A percentile compares a stretch with the other conserved stretches of the same genome.
phyloP scores from a whole-genome alignment of 2,888 invertebrate species.

The Andrena flavipes region DNA sequence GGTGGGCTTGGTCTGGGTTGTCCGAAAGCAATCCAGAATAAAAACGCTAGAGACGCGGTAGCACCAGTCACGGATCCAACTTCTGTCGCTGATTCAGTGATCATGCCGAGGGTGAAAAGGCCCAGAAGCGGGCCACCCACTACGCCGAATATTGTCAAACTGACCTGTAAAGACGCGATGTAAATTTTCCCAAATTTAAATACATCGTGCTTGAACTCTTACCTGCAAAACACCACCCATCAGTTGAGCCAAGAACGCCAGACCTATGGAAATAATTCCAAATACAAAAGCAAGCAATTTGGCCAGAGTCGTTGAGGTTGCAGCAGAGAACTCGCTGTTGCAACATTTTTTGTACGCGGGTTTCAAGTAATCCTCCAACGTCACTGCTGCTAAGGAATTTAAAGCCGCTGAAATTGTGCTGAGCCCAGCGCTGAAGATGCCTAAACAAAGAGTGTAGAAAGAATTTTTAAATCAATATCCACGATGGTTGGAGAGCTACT shows the following conservation, averaged over 20 bases:
- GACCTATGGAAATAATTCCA: conserved; percentile 91
- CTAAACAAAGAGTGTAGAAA: conserved; percentile 70
- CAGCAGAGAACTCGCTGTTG: conserved; percentile 69
- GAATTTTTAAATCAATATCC: not conserved
- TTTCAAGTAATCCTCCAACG: conserved; percentile 94
- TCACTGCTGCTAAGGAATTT: conserved; percentile 96
- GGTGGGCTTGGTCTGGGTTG: conserved; percentile 89
- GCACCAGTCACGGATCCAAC: conserved; percentile 90
- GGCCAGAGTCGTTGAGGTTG: conserved; percentile 70
- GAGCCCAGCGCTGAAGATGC: conserved; percentile 95
- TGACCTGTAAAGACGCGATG: conserved; percentile 84
- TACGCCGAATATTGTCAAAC: conserved; percentile 94
- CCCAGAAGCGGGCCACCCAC: conserved; percentile 95
- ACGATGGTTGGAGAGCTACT: not conserved
- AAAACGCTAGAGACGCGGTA: conserved; percentile 88
- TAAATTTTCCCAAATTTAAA: not conserved
- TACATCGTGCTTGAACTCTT: not conserved
- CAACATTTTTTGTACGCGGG: conserved; percentile 71
- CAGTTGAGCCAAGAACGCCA: conserved; percentile 93
- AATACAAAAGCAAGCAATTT: conserved; percentile 90
- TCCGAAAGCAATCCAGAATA: conserved; percentile 95
- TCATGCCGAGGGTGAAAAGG: conserved; percentile 94
- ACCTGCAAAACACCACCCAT: conserved; percentile 94
- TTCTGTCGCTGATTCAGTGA: conserved; percentile 90
- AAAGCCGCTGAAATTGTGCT: conserved; percentile 96